Percentiles rank a stretch among this genome's conserved stretches.
These are phyloP conservation scores for Dioctria linearis DNA, from an alignment of 2,888 invertebrate genomes.

Conservation along the genomic window DNA sequence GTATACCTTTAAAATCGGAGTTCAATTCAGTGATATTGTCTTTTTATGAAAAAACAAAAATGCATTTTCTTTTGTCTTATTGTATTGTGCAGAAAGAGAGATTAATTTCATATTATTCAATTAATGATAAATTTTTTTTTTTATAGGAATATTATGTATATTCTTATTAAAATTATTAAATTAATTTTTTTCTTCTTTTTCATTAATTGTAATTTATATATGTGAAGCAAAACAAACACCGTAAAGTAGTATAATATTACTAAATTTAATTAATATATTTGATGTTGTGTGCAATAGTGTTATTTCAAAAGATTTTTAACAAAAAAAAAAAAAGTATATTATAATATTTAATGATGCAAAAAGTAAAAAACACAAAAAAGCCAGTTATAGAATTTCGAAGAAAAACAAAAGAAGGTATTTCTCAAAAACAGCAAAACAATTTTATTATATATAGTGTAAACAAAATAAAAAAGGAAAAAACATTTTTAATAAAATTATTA, in stretches of 20 bases:
- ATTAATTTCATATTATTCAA: too few relatives aligned
- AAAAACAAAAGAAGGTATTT: neutral
- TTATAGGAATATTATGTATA: neutral
- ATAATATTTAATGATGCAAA: slow-evolving; percentile 55
- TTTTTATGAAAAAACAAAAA: too few relatives aligned
- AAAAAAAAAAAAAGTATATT: neutral
- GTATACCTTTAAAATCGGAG: too few relatives aligned
- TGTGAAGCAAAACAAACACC: neutral
- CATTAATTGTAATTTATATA: neutral
- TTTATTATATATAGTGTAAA: neutral
- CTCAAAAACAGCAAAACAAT: neutral
- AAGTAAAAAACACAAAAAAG: slow-evolving; percentile 6
- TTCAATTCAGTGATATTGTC: too few relatives aligned
- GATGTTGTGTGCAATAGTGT: too few relatives aligned
- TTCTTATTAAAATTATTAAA: neutral
- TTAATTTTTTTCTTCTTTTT: neutral
- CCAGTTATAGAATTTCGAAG: neutral
- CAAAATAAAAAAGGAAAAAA: neutral
- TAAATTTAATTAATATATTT: too few relatives aligned
- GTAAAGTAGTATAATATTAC: too few relatives aligned
- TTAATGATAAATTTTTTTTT: neutral
- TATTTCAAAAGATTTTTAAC: too few relatives aligned
- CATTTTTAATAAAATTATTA: neutral
- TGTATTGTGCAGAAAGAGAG: too few relatives aligned
- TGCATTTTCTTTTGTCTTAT: too few relatives aligned